Percentiles rank a stretch among this genome's conserved stretches.
phyloP scores from a whole-genome alignment of 1,140 invertebrate genomes.

The Rhagoletis zephyria region DNA sequence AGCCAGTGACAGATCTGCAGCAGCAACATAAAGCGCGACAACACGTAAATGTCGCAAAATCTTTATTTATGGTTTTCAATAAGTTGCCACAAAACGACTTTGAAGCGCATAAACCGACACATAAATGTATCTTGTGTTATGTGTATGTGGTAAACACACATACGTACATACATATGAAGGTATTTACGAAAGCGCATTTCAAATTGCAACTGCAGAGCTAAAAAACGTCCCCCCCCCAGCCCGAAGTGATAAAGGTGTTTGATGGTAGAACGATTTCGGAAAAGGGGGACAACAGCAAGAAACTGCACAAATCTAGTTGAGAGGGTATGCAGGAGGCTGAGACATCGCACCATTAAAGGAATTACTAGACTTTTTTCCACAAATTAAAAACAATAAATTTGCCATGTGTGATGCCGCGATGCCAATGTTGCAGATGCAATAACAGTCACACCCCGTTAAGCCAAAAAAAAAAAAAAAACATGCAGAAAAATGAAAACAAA shows the following conservation, averaged over 20 bases:
- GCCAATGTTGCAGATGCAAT: slow-evolving; percentile 45
- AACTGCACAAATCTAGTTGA: neutral
- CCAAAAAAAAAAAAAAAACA: neutral
- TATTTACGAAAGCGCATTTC: neutral
- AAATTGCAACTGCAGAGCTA: neutral
- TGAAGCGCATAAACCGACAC: slow-evolving; percentile 60
- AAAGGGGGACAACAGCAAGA: neutral
- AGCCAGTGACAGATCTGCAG: slow-evolving; percentile 34
- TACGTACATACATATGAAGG: neutral
- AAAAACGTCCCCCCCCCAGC: neutral
- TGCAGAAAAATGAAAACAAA: neutral
- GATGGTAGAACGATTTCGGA: neutral
- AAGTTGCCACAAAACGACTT: slow-evolving; percentile 63
- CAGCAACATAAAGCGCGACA: slow-evolving; percentile 26
- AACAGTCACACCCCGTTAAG: slow-evolving; percentile 18
- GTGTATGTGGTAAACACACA: neutral
- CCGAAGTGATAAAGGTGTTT: slow-evolving; percentile 18
- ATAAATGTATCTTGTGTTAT: neutral
- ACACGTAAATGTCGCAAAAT: slow-evolving; percentile 60
- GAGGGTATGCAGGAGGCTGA: neutral
- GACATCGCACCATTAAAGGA: slow-evolving; percentile 65
- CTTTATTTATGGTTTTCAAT: slow-evolving; percentile 73
- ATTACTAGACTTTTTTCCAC: slow-evolving; percentile 61
- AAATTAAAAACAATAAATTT: slow-evolving; percentile 73
- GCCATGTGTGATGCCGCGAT: slow-evolving; percentile 7